phyloP scores from a whole-genome alignment of 2,113 vertebrate species.

The Syngnathus typhle region DNA sequence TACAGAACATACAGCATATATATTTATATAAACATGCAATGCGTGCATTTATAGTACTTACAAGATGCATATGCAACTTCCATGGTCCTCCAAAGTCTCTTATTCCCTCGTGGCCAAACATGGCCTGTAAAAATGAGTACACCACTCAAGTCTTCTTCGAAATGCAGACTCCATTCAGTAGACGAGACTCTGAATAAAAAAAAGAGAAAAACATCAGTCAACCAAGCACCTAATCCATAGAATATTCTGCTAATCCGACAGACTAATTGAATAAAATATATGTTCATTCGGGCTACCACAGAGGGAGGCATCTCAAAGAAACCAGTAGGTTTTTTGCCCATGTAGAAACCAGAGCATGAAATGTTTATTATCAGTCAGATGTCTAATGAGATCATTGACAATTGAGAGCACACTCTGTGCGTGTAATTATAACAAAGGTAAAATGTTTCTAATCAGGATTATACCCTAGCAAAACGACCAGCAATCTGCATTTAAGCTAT shows the following conservation, averaged over 20 bases:
- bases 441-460: constrained; percentile 5
- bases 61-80: background rate
- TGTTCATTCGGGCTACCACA: constrained; percentile 44
- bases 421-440: constrained; percentile 21
- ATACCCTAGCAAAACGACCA: constrained; percentile 5
- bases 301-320: constrained; percentile 40
- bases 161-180: constrained; percentile 28
- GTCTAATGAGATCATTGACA: constrained; percentile 50
- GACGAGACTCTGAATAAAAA: constrained; percentile 24
- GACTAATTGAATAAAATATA: constrained; percentile 53
- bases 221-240: constrained; percentile 43
- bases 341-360: constrained; percentile 34
- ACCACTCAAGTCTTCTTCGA: constrained; percentile 6
- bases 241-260: constrained; percentile 53
- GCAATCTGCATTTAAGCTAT: background rate
- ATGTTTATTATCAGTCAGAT: constrained; percentile 37
- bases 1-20: background rate
- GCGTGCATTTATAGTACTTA: constrained; percentile 1
- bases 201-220: constrained; percentile 42
- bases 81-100: constrained; percentile 7
- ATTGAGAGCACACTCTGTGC: constrained; percentile 28
- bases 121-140: constrained; percentile 39
- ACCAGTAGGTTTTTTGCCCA: constrained; percentile 22
- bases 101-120: constrained; percentile 28
- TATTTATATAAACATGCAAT: background rate